Conservation (phyloP, 1,140 invertebrate genomes). For the Semibalanus balanoides region DNA sequence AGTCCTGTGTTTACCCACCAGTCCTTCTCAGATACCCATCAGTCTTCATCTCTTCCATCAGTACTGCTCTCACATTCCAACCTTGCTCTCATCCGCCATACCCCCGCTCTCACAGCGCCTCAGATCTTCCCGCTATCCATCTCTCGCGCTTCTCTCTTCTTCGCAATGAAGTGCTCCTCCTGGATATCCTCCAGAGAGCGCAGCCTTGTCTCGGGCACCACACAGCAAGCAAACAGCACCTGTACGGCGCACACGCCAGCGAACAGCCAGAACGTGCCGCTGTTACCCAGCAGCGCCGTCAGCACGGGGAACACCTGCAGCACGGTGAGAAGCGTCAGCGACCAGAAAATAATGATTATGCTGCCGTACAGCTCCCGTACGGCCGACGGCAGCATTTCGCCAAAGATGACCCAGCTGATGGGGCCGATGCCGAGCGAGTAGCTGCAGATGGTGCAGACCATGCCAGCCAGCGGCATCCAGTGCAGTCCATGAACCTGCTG, state of each 20-base stretch:
- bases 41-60: no score
- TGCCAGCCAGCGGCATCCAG: neutral
- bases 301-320: neutral
- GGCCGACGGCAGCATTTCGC: neutral
- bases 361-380: neutral
- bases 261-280: neutral
- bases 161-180: neutral
- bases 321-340: neutral
- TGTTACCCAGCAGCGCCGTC: neutral
- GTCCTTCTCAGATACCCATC: no score
- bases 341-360: neutral
- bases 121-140: neutral
- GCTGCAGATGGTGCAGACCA: neutral
- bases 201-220: neutral
- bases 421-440: neutral
- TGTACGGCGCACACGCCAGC: neutral
- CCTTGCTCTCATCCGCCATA: no score
- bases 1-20: no score
- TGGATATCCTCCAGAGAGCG: constrained; percentile 40
- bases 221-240: neutral
- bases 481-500: neutral
- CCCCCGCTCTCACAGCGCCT: neutral
- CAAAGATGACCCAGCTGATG: neutral
- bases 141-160: neutral
- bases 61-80: no score